Percentiles rank a stretch among this genome's conserved stretches.
phyloP scores from a whole-genome alignment of 2,797 vertebrate genomes.

The Carapus acus region DNA sequence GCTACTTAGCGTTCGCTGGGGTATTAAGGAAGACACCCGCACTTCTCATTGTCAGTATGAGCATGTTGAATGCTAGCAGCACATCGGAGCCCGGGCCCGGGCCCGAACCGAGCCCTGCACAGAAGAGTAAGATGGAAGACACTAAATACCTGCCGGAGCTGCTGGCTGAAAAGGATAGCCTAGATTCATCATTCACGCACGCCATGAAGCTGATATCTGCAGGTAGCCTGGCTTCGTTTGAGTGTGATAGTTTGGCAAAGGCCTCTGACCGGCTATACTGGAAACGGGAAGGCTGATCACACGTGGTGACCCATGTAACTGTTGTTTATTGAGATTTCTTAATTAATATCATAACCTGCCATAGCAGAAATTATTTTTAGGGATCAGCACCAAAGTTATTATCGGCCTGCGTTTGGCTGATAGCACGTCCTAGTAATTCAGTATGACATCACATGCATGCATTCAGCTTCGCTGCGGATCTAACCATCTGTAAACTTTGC shows the following conservation, averaged over 20 bases:
- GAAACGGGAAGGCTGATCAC: conserved; percentile 46
- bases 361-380: no score
- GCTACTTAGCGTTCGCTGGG: no score
- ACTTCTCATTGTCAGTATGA: conserved; percentile 23
- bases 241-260: neutral
- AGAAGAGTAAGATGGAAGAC: conserved; percentile 81
- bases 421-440: no score
- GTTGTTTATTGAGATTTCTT: no score
- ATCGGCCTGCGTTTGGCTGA: no score
- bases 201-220: conserved; percentile 89
- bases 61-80: conserved; percentile 19
- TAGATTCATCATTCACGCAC: conserved; percentile 94
- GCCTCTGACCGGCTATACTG: conserved; percentile 26
- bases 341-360: no score
- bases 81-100: conserved; percentile 24
- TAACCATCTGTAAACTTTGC: no score
- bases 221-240: conserved; percentile 61
- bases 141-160: conserved; percentile 94
- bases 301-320: conserved; percentile 44
- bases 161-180: conserved; percentile 92
- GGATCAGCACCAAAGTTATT: no score
- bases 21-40: no score
- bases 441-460: no score
- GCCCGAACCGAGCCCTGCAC: conserved; percentile 30
- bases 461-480: no score